Evolutionary conservation across 2,797 vertebrate species (phyloP).

Genomic region (Syngnathus acus): DNA sequence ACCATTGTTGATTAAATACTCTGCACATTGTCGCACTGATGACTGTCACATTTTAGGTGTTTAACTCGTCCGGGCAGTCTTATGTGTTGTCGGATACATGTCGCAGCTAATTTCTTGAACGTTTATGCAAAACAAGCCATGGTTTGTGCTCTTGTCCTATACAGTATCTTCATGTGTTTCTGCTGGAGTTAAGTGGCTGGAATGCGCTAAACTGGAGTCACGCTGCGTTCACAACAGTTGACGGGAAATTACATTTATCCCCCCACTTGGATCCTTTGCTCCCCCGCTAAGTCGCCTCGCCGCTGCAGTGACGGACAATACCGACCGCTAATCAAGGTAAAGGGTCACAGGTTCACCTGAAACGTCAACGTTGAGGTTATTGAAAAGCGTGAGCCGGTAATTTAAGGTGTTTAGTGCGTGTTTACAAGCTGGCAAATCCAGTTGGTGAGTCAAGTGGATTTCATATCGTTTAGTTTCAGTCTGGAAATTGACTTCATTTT

Average conservation of each 20-base stretch:
- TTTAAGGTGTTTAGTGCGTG: too few species aligned
- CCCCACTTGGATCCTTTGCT: slow-evolving; percentile 2
- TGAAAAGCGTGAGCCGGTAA: too few species aligned
- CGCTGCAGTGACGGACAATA: background rate
- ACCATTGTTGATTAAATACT: background rate
- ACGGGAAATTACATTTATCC: slow-evolving; percentile 47
- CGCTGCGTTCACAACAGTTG: slow-evolving; percentile 26
- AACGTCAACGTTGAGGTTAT: background rate
- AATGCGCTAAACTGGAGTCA: slow-evolving; percentile 40
- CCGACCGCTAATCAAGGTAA: background rate
- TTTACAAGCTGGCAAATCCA: too few species aligned
- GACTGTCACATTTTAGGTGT: background rate
- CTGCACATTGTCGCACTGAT: background rate
- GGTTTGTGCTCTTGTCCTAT: slow-evolving; percentile 19
- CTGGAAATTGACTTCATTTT: too few species aligned
- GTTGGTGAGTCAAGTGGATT: too few species aligned
- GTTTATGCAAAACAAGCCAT: background rate
- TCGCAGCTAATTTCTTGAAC: background rate
- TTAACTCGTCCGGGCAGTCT: background rate
- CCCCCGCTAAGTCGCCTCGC: slow-evolving; percentile 1
- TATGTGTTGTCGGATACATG: background rate
- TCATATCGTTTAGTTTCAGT: too few species aligned
- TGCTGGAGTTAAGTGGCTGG: slow-evolving; percentile 19
- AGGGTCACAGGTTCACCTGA: background rate
- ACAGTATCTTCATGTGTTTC: slow-evolving; percentile 19